Evolutionary conservation across 2,113 vertebrate genomes (phyloP).

Genomic region (Otolemur garnettii): DNA sequence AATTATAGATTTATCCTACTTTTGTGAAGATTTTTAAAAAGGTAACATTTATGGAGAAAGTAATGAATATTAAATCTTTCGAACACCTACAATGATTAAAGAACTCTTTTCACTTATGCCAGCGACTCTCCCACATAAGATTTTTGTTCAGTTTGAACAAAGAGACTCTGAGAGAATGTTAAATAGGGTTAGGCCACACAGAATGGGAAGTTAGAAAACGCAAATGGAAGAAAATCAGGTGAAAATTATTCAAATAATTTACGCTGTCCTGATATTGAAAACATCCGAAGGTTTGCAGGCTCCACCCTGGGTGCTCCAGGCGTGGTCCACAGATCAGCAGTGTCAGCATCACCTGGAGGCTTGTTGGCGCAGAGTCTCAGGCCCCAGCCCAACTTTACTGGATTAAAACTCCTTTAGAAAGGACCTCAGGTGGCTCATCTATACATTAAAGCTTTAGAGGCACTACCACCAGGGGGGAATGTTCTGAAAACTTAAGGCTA

Average conservation of each 20-base stretch:
- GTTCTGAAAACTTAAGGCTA: neutral
- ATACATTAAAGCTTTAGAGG: neutral
- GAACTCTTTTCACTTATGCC: constrained; percentile 41
- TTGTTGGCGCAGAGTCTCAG: neutral
- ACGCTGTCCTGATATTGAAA: neutral
- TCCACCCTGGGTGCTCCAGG: no score
- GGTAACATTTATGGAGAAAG: constrained; percentile 44
- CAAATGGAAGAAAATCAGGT: neutral
- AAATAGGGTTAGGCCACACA: neutral
- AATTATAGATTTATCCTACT: constrained; percentile 46
- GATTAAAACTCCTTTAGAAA: neutral
- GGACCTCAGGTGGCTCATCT: neutral
- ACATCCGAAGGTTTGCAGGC: neutral
- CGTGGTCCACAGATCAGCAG: neutral
- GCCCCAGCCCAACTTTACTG: neutral
- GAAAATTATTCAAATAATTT: neutral
- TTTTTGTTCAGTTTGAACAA: neutral
- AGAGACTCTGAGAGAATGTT: neutral
- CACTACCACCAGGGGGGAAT: neutral
- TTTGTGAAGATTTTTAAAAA: neutral
- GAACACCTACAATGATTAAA: constrained; percentile 59
- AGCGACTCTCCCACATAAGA: constrained; percentile 50
- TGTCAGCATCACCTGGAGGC: neutral
- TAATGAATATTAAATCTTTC: constrained; percentile 68
- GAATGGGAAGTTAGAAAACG: constrained; percentile 5